These are phyloP conservation scores for Tetrao urogallus DNA, from an alignment of 2,113 vertebrate genomes.

Conservation along the genomic window DNA sequence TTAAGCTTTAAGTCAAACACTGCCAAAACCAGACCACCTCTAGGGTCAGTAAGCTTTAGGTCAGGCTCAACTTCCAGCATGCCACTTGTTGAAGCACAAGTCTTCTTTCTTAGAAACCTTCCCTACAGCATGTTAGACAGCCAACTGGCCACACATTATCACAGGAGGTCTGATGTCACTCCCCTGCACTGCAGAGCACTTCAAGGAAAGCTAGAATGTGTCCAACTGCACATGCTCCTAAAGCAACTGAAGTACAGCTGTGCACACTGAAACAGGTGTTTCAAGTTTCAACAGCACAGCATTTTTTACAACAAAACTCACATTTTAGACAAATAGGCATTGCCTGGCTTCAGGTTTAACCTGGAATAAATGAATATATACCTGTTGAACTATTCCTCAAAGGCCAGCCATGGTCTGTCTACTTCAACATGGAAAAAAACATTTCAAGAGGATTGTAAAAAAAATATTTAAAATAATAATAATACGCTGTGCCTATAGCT, in stretches of 20 bases:
- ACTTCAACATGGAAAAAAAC: not conserved
- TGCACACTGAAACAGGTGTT: slow-evolving; percentile 32
- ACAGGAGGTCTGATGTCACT: not conserved
- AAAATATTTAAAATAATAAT: not conserved
- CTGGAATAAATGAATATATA: not conserved
- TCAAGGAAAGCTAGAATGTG: not conserved
- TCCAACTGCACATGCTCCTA: not conserved
- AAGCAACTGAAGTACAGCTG: slow-evolving; percentile 28
- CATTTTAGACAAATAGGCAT: not conserved
- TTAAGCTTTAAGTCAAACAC: not conserved
- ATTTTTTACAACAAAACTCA: not conserved
- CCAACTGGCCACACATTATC: not conserved
- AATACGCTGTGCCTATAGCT: not conserved
- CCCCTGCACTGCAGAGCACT: not conserved
- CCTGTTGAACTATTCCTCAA: not conserved
- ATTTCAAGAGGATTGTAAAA: not conserved
- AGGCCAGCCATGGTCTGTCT: not conserved
- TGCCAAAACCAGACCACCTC: not conserved
- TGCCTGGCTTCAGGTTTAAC: not conserved
- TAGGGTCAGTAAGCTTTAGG: not conserved
- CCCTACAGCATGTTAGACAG: fast-evolving
- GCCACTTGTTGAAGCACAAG: not conserved
- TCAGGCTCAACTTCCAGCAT: not conserved
- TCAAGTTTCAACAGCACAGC: slow-evolving; percentile 3
- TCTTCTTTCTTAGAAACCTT: not conserved